Percentiles rank a stretch among this genome's conserved stretches.
Evolutionary conservation across 2,113 vertebrate species (phyloP).

Genomic region (Cricetomys ansorgei): DNA sequence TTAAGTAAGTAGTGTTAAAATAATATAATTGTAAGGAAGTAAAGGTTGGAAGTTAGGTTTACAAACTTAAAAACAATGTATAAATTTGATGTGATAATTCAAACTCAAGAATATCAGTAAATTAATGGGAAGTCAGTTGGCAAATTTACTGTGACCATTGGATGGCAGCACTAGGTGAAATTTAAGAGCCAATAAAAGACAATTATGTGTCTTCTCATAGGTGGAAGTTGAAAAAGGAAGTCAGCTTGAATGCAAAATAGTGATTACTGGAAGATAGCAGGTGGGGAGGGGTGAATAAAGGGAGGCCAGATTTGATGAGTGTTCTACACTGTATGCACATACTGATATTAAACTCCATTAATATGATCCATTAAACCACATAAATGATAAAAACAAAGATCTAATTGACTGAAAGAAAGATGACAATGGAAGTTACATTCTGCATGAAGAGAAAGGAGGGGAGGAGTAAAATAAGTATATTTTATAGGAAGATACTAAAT

Average conservation of each 20-base stretch:
- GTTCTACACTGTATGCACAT: neutral
- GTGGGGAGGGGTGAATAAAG: neutral
- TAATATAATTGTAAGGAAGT: neutral
- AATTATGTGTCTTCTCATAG: neutral
- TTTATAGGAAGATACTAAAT: neutral
- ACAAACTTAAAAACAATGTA: slow-evolving; percentile 3
- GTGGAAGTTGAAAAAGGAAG: neutral
- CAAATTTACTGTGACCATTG: slow-evolving; percentile 35
- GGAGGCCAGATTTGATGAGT: neutral
- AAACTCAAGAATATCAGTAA: slow-evolving; percentile 33
- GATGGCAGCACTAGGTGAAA: slow-evolving; percentile 68
- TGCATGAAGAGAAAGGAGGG: neutral
- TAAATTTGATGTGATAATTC: slow-evolving; percentile 4
- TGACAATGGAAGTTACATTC: neutral
- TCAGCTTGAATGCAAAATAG: neutral
- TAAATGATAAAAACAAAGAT: neutral
- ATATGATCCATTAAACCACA: neutral
- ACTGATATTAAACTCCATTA: neutral
- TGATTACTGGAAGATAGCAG: neutral
- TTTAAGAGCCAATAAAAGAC: slow-evolving; percentile 20
- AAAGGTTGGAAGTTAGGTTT: neutral
- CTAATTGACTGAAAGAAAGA: neutral
- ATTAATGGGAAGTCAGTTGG: neutral
- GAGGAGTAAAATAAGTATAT: neutral
- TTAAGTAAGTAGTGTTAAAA: neutral